Conservation (phyloP, 2,797 vertebrate genomes). For the Fratercula arctica region DNA sequence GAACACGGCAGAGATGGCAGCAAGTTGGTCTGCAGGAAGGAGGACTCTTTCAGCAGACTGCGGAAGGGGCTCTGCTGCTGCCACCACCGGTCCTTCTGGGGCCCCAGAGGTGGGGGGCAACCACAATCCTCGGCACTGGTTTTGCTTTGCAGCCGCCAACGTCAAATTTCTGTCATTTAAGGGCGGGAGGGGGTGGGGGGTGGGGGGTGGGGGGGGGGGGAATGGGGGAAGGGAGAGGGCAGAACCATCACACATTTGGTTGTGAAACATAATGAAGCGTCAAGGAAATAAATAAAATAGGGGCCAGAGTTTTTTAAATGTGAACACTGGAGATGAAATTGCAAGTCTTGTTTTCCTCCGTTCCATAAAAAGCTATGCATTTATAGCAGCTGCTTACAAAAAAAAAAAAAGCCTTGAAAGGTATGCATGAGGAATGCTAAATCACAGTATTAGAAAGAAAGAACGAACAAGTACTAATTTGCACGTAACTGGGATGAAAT, state of each 20-base stretch:
- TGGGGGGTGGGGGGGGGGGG: no score
- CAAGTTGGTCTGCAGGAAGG: not conserved
- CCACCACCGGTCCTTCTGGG: not conserved
- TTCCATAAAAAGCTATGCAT: not conserved
- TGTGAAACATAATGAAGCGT: not conserved
- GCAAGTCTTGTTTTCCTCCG: not conserved
- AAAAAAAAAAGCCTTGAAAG: not conserved
- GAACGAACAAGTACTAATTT: not conserved
- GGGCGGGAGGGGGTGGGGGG: no score
- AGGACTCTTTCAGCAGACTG: not conserved
- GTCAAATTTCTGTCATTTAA: not conserved
- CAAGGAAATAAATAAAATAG: not conserved
- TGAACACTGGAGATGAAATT: not conserved
- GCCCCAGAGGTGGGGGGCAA: not conserved
- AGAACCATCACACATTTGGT: not conserved
- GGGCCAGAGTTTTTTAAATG: not conserved
- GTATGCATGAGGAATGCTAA: not conserved
- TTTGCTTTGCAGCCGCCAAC: not conserved
- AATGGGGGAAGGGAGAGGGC: not conserved
- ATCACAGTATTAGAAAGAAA: not conserved
- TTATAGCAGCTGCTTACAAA: not conserved
- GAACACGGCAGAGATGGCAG: not conserved
- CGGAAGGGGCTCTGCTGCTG: not conserved
- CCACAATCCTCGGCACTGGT: accelerated
- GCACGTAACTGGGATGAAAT: not conserved